A percentile compares a stretch with the other conserved stretches of the same genome.
Conservation (phyloP, 2,888 invertebrate species). For the Portevinia maculata region DNA sequence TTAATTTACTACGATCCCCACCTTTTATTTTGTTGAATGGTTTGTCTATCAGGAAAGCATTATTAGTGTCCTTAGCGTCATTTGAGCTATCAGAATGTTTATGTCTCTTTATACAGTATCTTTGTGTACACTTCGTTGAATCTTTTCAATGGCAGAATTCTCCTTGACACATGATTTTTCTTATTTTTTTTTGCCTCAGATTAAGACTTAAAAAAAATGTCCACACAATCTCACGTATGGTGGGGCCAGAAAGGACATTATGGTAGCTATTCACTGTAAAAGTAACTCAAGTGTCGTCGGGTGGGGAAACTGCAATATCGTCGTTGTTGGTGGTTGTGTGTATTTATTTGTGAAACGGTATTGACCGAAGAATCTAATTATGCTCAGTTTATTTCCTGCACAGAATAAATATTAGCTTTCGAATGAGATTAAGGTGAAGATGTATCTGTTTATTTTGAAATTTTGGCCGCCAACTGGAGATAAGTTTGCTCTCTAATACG, state of each 20-base stretch:
- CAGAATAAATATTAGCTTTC: constrained; percentile 37
- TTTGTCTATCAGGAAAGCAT: constrained; percentile 24
- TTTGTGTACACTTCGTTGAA: constrained; percentile 28
- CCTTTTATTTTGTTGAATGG: constrained; percentile 10
- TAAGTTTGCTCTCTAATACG: not conserved
- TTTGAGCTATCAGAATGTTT: constrained; percentile 38
- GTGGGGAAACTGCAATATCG: constrained; percentile 18
- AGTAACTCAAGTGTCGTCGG: constrained; percentile 17
- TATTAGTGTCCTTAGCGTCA: constrained; percentile 34
- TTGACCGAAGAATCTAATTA: constrained; percentile 50
- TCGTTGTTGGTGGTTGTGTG: constrained; percentile 20
- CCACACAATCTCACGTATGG: constrained; percentile 8
- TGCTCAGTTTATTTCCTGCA: constrained; percentile 18
- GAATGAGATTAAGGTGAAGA: constrained; percentile 8
- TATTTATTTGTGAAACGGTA: constrained; percentile 22
- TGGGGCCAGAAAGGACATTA: not conserved
- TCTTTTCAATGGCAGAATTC: constrained; percentile 22
- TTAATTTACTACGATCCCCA: constrained; percentile 31
- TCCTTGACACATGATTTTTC: constrained; percentile 1
- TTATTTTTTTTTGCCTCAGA: not conserved
- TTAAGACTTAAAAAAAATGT: constrained; percentile 25
- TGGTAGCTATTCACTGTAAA: not conserved
- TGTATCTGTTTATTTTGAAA: not conserved
- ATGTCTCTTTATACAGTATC: constrained; percentile 1
- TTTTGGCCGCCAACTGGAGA: not conserved